phyloP scores from a whole-genome alignment of 2,113 vertebrate species.

The Onychostoma macrolepis region DNA sequence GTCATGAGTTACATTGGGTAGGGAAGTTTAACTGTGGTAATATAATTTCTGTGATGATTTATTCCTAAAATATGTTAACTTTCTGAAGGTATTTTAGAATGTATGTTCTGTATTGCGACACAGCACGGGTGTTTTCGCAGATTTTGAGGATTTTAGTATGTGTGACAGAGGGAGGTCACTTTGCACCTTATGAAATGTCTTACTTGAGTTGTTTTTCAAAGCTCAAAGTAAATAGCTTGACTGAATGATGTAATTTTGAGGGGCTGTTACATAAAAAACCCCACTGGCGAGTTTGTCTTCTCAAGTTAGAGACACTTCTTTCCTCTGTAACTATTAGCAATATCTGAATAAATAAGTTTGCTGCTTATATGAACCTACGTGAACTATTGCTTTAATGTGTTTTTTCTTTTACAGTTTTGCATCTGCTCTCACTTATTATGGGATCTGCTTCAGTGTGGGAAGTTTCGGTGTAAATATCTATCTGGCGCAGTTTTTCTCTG shows the following conservation, averaged over 20 bases:
- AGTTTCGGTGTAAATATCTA: constrained; percentile 74
- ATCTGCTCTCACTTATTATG: constrained; percentile 71
- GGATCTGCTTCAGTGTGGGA: constrained; percentile 76
- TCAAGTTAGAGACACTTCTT: not conserved
- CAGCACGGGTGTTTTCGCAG: not conserved
- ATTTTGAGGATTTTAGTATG: not conserved
- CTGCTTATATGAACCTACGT: too few species aligned
- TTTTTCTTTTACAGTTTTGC: constrained; percentile 49
- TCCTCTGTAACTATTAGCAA: not conserved
- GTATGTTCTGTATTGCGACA: not conserved
- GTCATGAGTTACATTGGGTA: constrained; percentile 77
- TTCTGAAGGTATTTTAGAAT: too few species aligned
- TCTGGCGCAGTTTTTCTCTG: constrained; percentile 78
- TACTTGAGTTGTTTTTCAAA: constrained; percentile 11
- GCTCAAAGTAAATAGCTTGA: not conserved
- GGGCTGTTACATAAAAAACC: not conserved
- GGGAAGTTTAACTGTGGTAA: not conserved
- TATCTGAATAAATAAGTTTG: not conserved
- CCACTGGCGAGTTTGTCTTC: not conserved
- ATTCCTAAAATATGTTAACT: not conserved
- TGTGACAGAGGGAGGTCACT: not conserved
- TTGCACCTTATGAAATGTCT: not conserved
- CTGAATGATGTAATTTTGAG: not conserved
- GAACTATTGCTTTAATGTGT: not conserved
- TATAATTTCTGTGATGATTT: not conserved